Conservation (phyloP, 2,888 invertebrate species). For the Ectemnius continuus region DNA sequence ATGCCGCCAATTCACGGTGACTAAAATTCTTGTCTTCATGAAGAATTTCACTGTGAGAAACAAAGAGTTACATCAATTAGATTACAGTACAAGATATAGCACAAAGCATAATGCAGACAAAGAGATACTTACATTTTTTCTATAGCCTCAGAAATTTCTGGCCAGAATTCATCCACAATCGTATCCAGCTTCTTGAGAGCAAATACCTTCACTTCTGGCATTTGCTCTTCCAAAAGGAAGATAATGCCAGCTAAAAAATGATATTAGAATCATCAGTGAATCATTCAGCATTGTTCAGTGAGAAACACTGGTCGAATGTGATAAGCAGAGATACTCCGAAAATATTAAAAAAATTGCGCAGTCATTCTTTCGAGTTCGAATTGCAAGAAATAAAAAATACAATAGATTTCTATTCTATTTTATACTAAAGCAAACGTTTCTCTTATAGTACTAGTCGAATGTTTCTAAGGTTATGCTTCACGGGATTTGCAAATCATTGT, state of each 20-base stretch:
- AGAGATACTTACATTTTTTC: conserved; percentile 88
- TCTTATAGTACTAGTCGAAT: too few relatives aligned
- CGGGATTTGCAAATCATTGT: conserved; percentile 73
- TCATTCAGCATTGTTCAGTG: neutral
- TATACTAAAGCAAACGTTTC: too few relatives aligned
- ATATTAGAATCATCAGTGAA: conserved; percentile 10
- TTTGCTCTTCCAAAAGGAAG: conserved; percentile 95
- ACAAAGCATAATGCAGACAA: neutral
- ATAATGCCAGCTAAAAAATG: conserved; percentile 89
- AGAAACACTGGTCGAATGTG: too few relatives aligned
- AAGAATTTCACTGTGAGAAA: conserved; percentile 87
- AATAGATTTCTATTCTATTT: too few relatives aligned
- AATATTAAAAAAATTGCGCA: conserved; percentile 8
- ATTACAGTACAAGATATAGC: too few relatives aligned
- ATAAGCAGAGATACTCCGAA: neutral
- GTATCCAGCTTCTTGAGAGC: conserved; percentile 94
- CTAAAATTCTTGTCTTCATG: conserved; percentile 94
- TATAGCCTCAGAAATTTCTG: conserved; percentile 98
- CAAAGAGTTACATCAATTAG: neutral
- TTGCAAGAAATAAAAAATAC: too few relatives aligned
- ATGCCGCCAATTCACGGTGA: conserved; percentile 94
- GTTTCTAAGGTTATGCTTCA: conserved; percentile 65
- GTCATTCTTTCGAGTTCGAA: conserved; percentile 7
- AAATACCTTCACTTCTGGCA: conserved; percentile 95
- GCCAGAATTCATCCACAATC: conserved; percentile 99